phyloP scores from a whole-genome alignment of 1,140 invertebrate genomes.

The Euura saliciscinereae region DNA sequence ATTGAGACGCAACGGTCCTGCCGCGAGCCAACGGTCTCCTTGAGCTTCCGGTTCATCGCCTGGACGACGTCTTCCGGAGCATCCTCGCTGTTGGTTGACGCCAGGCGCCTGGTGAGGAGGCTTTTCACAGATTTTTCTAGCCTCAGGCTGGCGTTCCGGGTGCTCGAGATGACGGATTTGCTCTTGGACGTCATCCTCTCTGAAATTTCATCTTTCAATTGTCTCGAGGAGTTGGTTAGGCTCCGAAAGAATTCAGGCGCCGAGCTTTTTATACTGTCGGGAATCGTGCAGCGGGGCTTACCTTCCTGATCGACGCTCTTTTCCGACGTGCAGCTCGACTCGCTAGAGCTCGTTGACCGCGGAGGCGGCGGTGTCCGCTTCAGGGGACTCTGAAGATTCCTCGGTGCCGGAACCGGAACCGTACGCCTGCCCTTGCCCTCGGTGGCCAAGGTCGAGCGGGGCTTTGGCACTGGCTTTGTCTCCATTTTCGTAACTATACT shows the following conservation, averaged over 20 bases:
- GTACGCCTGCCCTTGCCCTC: neutral
- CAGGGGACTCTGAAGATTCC: conserved; percentile 26
- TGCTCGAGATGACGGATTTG: conserved; percentile 59
- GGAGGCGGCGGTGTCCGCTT: conserved; percentile 15
- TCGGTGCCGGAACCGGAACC: conserved; percentile 46
- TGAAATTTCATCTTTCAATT: conserved; percentile 59
- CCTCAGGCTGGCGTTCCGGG: conserved; percentile 56
- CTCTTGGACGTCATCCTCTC: conserved; percentile 59
- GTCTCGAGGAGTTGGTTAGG: conserved; percentile 53
- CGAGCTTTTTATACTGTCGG: neutral
- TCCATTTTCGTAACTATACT: conserved; percentile 37
- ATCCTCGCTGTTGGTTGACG: conserved; percentile 37
- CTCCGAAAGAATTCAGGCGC: conserved; percentile 50
- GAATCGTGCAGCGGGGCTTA: conserved; percentile 16
- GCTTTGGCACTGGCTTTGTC: conserved; percentile 52
- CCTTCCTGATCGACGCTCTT: conserved; percentile 42
- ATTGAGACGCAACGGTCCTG: conserved; percentile 49
- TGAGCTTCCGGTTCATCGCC: conserved; percentile 14
- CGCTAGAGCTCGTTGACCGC: conserved; percentile 38
- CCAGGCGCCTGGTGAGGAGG: conserved; percentile 43
- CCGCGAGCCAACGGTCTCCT: conserved; percentile 1
- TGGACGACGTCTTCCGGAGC: conserved; percentile 14
- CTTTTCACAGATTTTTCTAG: conserved; percentile 53
- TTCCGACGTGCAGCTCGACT: conserved; percentile 43
- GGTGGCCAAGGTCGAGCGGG: conserved; percentile 43